Evolutionary conservation across 2,888 invertebrate species (phyloP).

Genomic region (Dolomedes plantarius): DNA sequence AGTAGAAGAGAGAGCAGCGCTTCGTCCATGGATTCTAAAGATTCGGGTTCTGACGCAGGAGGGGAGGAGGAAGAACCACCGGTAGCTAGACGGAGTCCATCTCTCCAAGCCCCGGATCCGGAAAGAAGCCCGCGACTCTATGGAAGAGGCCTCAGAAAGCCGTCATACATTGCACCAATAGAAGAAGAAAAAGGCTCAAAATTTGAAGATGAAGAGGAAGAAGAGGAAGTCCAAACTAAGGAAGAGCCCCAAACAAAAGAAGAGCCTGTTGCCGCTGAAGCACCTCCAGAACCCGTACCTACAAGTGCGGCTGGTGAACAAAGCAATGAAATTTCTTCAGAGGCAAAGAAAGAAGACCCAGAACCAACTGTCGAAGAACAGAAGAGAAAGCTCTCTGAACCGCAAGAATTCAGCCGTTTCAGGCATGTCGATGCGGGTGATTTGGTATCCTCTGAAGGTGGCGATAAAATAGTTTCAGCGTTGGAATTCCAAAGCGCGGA

Average conservation of each 20-base stretch:
- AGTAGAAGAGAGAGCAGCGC: constrained; percentile 61
- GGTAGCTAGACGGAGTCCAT: constrained; percentile 11
- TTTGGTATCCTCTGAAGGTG: constrained; percentile 43
- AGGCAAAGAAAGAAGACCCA: constrained; percentile 5
- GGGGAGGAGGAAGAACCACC: constrained; percentile 21
- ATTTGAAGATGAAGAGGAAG: constrained; percentile 54
- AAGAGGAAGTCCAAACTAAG: neutral
- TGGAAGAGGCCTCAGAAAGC: constrained; percentile 34
- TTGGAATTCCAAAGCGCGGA: constrained; percentile 41
- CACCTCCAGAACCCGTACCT: neutral
- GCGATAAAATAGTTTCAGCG: constrained; percentile 50
- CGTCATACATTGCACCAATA: constrained; percentile 60
- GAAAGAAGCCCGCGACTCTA: constrained; percentile 45
- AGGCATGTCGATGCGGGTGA: constrained; percentile 54
- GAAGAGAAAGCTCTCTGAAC: constrained; percentile 44
- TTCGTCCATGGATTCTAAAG: constrained; percentile 12
- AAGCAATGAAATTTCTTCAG: neutral
- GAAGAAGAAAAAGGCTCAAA: constrained; percentile 48
- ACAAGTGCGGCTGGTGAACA: neutral
- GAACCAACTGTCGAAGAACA: neutral
- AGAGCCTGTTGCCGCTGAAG: neutral
- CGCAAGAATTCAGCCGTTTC: constrained; percentile 51
- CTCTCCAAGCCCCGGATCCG: constrained; percentile 35
- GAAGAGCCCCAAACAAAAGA: neutral
- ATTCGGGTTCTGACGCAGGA: constrained; percentile 43